Base-by-base conservation (phyloP, 2,113 vertebrate genomes). In the Muntiacus muntjak region DNA sequence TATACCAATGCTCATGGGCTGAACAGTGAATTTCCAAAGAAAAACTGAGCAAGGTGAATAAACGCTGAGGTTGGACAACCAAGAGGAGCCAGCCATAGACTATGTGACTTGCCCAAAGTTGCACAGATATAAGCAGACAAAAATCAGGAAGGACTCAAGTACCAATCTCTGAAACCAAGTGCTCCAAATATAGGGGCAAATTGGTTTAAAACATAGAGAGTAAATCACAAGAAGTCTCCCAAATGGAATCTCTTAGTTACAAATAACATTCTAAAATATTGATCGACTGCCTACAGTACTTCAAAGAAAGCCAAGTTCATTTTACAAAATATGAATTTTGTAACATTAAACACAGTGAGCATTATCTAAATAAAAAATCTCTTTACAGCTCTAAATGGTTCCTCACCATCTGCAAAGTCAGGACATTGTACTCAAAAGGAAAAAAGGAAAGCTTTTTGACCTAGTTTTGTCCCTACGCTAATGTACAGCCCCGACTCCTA, bases 331-430 rank as follows among this genome's bases (percentile, higher is more conserved):
- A 91, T 8, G 52, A 93, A 89, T 54, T 87, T 94, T 64, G 45
- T 89, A 60, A 97, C 96, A 97, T 97, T 94, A 95, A 93, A 93
- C 91, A 97, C 55, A 47, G 93, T 94, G 74, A 89, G 71, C 71
- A 87, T 94, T 96, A 98, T 83, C 97, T 76, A 95, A 96, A 95
- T 97, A 94, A 87, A 96, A 96, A 97, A 97, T 87, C 95, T 71
- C 78, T 96, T 94, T 95, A 79, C 21, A 55, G 71, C 74, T 94
- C 83, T 96, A 74, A 98, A 97, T 74, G 78, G 93, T n/a, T 91
- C 87, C 60, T 96, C 47, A 5, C 93, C 97, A 95, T 96, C 97
- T 96, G 95, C 86, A 89, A 94, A 95, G 97, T 60, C 89, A 78
- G 97, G 84, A 78, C 54, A 79, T 13, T 45, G 94, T 52, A 62